Evolutionary conservation across 2,113 vertebrate species (phyloP), one percentile per base, ranked within the genome.

Genomic region (Etia nguti): DNA sequence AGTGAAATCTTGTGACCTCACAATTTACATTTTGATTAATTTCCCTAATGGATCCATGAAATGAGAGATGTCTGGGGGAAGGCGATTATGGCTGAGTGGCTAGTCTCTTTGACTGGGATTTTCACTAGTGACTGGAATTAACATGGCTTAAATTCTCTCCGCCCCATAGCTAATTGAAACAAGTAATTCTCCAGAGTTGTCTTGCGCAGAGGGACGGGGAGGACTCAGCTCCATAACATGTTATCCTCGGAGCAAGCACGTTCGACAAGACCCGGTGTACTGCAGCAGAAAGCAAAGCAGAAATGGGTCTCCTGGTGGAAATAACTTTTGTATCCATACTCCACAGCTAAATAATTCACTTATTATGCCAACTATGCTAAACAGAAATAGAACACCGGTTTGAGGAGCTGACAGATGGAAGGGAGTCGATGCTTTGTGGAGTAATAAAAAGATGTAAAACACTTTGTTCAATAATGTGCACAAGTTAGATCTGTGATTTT

Each of bases 141-240:
- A 92, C 91, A 92, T 93, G 92, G 89, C 92, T 95, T 95, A 93
- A 92, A 94, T 94, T 92, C 87, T 92, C 89, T 90, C 88, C 80
- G 29, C 92, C 92, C 92, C 90, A 86, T 92, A 83, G 91, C 93
- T 95, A 95, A 95, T 95, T 96, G 95, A 95, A 95, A 96, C 89
- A 89, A 92, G 93, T 95, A 95, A 95, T 95, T 77, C 94, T 95
- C 93, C 73, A 4, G 92, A 85, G 94, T 90, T 46, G 85, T 70
- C 81, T 81, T 87, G 89, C 87, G 57, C 59, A 54, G 59, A 48
- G 84, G 91, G 87, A 84, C 10, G 36, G 26, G 82, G 80, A 89
- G 81, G 88, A 84, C 88, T 85, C 87, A 3, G 86, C 13, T 6
- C 82, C 73, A 41, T 57, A 50, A 68, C 90, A 59, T 86, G 91